Evolutionary conservation across 2,113 vertebrate species (phyloP).

Genomic region (Orycteropus afer): DNA sequence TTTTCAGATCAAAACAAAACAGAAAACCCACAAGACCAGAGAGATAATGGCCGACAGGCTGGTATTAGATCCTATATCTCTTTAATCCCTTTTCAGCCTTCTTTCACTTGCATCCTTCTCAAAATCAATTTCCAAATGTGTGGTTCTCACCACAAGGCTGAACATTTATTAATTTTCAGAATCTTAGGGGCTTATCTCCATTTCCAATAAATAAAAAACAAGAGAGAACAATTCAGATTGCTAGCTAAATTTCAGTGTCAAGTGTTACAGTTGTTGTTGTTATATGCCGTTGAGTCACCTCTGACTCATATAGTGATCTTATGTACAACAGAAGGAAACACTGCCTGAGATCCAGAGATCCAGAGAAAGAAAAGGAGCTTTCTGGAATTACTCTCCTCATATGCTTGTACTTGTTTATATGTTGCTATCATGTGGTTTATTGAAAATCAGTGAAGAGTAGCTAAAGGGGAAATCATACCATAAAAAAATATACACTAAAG

Average conservation of each 20-base stretch:
- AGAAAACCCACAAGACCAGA: neutral
- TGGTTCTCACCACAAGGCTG: neutral
- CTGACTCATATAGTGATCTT: no score
- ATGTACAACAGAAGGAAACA: no score
- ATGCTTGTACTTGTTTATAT: neutral
- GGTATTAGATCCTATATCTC: neutral
- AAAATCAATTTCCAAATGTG: neutral
- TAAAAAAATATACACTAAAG: neutral
- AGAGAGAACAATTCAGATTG: neutral
- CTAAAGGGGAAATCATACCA: neutral
- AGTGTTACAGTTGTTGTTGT: no score
- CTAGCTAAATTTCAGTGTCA: neutral
- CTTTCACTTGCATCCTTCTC: neutral
- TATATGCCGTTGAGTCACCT: no score
- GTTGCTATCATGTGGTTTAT: slow-evolving; percentile 29
- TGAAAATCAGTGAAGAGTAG: slow-evolving; percentile 62
- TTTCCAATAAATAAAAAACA: neutral
- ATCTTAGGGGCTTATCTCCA: neutral
- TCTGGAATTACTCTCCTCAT: slow-evolving; percentile 41
- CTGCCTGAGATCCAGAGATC: no score
- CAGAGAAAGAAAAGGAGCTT: slow-evolving; percentile 45
- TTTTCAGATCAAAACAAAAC: slow-evolving; percentile 18
- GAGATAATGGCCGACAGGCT: neutral
- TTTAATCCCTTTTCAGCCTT: neutral
- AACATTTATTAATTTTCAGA: slow-evolving; percentile 5